Conservation (phyloP, 2,797 vertebrate genomes). For the Sebastes steindachneri region DNA sequence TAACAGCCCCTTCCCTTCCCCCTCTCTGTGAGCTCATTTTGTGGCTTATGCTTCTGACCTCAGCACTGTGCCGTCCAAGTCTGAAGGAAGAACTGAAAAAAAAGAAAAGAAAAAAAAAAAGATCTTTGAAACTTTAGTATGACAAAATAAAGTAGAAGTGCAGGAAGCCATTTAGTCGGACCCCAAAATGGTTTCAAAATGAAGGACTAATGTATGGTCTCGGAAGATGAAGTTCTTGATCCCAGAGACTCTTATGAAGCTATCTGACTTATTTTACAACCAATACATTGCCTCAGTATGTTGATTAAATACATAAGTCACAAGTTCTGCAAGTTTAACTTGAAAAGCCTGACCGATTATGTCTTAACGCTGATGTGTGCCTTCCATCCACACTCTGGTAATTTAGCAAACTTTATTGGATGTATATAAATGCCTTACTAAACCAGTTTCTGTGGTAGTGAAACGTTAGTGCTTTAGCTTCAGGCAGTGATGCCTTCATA, state of each 20-base stretch:
- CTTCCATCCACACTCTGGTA: slow-evolving; percentile 28
- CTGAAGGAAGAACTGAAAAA: slow-evolving; percentile 2
- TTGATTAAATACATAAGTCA: not conserved
- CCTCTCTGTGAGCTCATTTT: slow-evolving; percentile 40
- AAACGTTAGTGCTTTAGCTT: slow-evolving; percentile 1
- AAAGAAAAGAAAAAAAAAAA: not conserved
- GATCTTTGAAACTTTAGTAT: not conserved
- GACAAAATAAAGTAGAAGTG: slow-evolving; percentile 11
- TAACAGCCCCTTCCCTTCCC: not conserved
- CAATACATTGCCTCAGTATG: not conserved
- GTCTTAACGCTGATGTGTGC: slow-evolving; percentile 44
- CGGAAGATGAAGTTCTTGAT: slow-evolving; percentile 19
- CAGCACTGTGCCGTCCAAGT: slow-evolving; percentile 51
- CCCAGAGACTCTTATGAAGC: slow-evolving; percentile 25
- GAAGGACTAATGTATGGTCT: slow-evolving; percentile 21
- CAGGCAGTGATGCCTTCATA: not conserved
- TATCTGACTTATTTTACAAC: not conserved
- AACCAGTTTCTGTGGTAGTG: not conserved
- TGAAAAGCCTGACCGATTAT: slow-evolving; percentile 23
- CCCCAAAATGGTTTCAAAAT: slow-evolving; percentile 17
- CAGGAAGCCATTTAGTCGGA: slow-evolving; percentile 3
- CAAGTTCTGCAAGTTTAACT: not conserved
- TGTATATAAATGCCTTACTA: slow-evolving; percentile 43
- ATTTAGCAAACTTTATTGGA: slow-evolving; percentile 5
- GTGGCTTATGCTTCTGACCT: slow-evolving; percentile 48